These are phyloP conservation scores for Ametastegia equiseti DNA, from an alignment of 2,888 invertebrate genomes.

Conservation along the genomic window DNA sequence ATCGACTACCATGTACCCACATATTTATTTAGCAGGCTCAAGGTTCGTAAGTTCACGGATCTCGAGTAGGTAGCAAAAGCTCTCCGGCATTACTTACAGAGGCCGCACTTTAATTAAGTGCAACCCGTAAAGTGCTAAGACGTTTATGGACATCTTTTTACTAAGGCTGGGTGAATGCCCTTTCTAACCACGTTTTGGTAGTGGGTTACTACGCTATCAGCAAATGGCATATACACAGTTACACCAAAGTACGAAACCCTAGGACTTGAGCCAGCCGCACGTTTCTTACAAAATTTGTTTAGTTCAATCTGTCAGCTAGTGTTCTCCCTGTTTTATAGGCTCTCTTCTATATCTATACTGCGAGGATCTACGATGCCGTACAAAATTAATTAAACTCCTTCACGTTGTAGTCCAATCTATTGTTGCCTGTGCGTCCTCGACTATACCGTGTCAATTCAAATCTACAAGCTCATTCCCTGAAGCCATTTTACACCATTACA, in stretches of 20 bases:
- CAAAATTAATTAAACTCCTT: conserved; percentile 57
- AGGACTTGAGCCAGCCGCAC: conserved; percentile 22
- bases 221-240: conserved; percentile 3
- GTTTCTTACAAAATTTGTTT: conserved; percentile 66
- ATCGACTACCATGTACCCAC: conserved; percentile 12
- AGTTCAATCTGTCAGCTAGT: conserved; percentile 57
- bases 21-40: conserved; percentile 33
- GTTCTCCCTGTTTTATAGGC: conserved; percentile 11
- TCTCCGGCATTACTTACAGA: conserved; percentile 40
- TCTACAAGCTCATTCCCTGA: neutral
- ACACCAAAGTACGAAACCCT: conserved; percentile 34
- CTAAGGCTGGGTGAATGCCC: conserved; percentile 47
- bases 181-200: conserved; percentile 32
- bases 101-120: conserved; percentile 68
- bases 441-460: conserved; percentile 15
- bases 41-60: conserved; percentile 20
- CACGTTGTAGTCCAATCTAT: neutral
- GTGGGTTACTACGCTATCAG: conserved; percentile 24
- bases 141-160: conserved; percentile 73
- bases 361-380: conserved; percentile 50
- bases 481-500: conserved; percentile 2
- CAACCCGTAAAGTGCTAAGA: conserved; percentile 73
- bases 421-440: neutral
- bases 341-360: conserved; percentile 17
- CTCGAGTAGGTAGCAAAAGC: conserved; percentile 33